These are phyloP conservation scores for Noctua janthina DNA, from an alignment of 2,888 invertebrate genomes.

Conservation along the genomic window DNA sequence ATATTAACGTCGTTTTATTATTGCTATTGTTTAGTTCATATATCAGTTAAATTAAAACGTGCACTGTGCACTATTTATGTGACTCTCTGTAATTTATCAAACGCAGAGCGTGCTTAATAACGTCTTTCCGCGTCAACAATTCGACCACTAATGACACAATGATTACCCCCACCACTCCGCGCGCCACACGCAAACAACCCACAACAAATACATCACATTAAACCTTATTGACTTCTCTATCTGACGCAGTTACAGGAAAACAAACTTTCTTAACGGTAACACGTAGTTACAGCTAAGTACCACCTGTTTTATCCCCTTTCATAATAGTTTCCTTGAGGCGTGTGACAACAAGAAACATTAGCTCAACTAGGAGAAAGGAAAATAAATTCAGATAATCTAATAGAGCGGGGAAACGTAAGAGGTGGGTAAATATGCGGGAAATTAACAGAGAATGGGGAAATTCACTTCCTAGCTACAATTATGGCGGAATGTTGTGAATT, in stretches of 20 bases:
- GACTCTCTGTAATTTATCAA: slow-evolving; percentile 33
- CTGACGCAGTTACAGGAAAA: slow-evolving; percentile 62
- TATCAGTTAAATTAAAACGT: slow-evolving; percentile 2
- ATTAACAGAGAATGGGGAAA: slow-evolving; percentile 79
- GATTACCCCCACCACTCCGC: slow-evolving; percentile 41
- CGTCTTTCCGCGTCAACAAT: slow-evolving; percentile 36
- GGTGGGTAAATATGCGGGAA: slow-evolving; percentile 80
- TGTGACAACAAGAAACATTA: slow-evolving; percentile 71
- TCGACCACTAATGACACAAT: slow-evolving; percentile 54
- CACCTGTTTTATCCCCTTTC: slow-evolving; percentile 70
- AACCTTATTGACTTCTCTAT: slow-evolving; percentile 63
- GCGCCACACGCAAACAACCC: slow-evolving; percentile 45
- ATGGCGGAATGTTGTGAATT: slow-evolving; percentile 24
- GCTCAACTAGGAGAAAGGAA: slow-evolving; percentile 70
- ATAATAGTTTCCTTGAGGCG: slow-evolving; percentile 68
- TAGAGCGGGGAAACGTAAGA: slow-evolving; percentile 73
- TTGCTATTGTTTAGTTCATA: slow-evolving; percentile 10
- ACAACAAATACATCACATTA: slow-evolving; percentile 59
- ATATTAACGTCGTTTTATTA: slow-evolving; percentile 16
- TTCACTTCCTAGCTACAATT: slow-evolving; percentile 33
- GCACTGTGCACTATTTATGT: slow-evolving; percentile 20
- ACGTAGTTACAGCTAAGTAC: slow-evolving; percentile 66
- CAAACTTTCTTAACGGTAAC: slow-evolving; percentile 67
- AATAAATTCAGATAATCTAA: slow-evolving; percentile 85
- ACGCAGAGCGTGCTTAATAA: slow-evolving; percentile 13